phyloP scores from a whole-genome alignment of 2,113 vertebrate species.

The Pholis gunnellus region DNA sequence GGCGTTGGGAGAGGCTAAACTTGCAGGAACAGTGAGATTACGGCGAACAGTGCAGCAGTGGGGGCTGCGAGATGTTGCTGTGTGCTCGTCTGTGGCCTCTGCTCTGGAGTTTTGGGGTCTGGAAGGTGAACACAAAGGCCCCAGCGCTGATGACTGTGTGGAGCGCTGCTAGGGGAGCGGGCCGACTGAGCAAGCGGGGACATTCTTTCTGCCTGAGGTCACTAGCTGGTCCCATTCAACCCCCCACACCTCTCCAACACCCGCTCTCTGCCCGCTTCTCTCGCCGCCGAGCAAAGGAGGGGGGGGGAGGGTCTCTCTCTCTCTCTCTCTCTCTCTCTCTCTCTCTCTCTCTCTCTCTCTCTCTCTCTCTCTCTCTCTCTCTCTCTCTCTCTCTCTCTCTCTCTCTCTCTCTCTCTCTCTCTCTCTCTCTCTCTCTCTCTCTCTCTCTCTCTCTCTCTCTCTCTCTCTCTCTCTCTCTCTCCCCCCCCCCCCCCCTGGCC shows the following conservation, averaged over 20 bases:
- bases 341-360: slow-evolving; percentile 60
- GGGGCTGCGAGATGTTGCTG: slow-evolving; percentile 66
- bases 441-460: slow-evolving; percentile 58
- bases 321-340: slow-evolving; percentile 54
- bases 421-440: slow-evolving; percentile 59
- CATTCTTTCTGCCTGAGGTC: slow-evolving; percentile 95
- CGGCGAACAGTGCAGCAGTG: slow-evolving; percentile 57
- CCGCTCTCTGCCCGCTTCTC: slow-evolving; percentile 80
- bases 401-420: slow-evolving; percentile 55
- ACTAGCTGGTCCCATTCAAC: slow-evolving; percentile 93
- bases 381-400: slow-evolving; percentile 64
- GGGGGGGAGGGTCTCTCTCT: slow-evolving; percentile 62
- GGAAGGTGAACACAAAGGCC: slow-evolving; percentile 86
- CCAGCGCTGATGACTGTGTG: slow-evolving; percentile 83
- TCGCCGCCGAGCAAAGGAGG: slow-evolving; percentile 74
- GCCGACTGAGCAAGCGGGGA: slow-evolving; percentile 92
- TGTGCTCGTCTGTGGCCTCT: slow-evolving; percentile 76
- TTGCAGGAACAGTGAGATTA: slow-evolving; percentile 56
- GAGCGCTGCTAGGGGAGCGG: slow-evolving; percentile 84
- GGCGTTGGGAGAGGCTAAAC: slow-evolving; percentile 34
- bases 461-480: slow-evolving; percentile 53
- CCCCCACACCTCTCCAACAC: slow-evolving; percentile 83
- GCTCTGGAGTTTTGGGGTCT: slow-evolving; percentile 81
- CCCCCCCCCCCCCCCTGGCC: slow-evolving; percentile 48
- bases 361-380: slow-evolving; percentile 61